Evolutionary conservation across 2,888 invertebrate genomes (phyloP).

Genomic region (Ichneumoninae sp.): DNA sequence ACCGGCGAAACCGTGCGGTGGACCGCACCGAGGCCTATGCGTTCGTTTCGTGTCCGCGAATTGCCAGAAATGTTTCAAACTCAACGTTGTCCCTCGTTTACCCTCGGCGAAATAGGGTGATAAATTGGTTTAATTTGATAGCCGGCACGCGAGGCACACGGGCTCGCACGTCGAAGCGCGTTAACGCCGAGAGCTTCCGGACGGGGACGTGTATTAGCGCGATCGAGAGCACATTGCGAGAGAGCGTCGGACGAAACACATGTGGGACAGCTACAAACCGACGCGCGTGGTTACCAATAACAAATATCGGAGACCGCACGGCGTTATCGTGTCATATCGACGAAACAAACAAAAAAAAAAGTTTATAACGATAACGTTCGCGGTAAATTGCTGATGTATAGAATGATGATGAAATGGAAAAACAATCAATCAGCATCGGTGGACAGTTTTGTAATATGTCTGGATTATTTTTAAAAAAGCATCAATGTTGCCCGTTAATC

Average conservation of each 20-base stretch:
- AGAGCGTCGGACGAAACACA: background rate
- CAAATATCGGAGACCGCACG: background rate
- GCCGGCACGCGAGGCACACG: background rate
- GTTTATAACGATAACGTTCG: background rate
- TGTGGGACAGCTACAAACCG: constrained; percentile 25
- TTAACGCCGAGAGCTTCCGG: background rate
- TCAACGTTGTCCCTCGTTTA: constrained; percentile 11
- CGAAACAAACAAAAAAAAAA: background rate
- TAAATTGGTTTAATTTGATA: constrained; percentile 46
- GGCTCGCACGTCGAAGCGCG: constrained; percentile 18
- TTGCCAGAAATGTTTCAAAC: constrained; percentile 21
- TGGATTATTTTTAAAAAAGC: background rate
- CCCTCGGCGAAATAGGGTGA: constrained; percentile 21
- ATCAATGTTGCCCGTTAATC: background rate
- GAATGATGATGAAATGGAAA: background rate
- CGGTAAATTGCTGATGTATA: background rate
- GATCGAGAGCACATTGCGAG: background rate
- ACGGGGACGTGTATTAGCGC: background rate
- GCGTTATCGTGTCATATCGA: background rate
- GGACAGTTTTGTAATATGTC: background rate
- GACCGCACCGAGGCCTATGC: constrained; percentile 24
- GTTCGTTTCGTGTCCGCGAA: constrained; percentile 3
- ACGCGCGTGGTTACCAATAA: background rate
- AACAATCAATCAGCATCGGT: background rate
- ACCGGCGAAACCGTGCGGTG: constrained; percentile 53